A percentile compares a stretch with the other conserved stretches of the same genome.
phyloP scores from a whole-genome alignment of 2,113 vertebrate genomes.

The Lathamus discolor region DNA sequence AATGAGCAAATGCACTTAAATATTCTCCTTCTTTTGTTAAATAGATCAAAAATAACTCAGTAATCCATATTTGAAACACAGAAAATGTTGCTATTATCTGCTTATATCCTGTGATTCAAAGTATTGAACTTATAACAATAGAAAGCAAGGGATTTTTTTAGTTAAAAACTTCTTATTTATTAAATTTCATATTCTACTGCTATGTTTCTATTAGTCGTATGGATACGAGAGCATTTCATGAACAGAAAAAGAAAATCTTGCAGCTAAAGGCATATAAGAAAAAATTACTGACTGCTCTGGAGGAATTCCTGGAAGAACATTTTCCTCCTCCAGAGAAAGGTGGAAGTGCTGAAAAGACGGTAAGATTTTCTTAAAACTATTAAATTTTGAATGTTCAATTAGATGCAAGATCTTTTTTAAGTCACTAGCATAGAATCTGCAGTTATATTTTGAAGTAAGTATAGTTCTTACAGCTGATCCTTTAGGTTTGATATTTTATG shows the following conservation, averaged over 20 bases:
- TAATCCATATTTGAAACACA: not conserved
- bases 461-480: not conserved
- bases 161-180: not conserved
- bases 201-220: slow-evolving; percentile 16
- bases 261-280: slow-evolving; percentile 35
- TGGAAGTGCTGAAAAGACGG: slow-evolving; percentile 10
- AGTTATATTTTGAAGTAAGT: not conserved
- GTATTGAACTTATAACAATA: not conserved
- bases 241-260: slow-evolving; percentile 41
- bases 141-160: not conserved
- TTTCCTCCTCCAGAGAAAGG: slow-evolving; percentile 64
- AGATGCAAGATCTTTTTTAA: not conserved
- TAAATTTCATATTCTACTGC: not conserved
- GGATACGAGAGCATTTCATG: not conserved
- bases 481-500: not conserved
- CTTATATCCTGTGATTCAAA: not conserved
- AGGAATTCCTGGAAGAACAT: slow-evolving; percentile 66
- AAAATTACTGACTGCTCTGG: slow-evolving; percentile 50
- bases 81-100: not conserved
- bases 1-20: not conserved
- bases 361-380: slow-evolving; percentile 11
- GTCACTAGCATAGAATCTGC: not conserved
- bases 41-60: not conserved
- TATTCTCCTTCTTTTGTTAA: not conserved
- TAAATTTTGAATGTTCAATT: not conserved